Base-by-base conservation (phyloP, 2,888 invertebrate genomes). In the Trileptium ribeirensis region DNA sequence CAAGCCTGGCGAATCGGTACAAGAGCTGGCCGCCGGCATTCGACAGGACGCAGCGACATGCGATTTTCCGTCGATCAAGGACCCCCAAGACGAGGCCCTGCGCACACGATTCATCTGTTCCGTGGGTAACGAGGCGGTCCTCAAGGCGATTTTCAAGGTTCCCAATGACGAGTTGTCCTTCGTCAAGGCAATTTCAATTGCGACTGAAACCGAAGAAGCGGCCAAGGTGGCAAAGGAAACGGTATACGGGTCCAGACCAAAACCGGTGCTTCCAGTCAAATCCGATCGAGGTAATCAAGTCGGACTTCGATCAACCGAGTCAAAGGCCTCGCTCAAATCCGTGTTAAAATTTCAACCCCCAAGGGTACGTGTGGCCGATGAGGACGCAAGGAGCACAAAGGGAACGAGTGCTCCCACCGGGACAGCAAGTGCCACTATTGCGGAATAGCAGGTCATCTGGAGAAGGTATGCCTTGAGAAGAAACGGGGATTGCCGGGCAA, bases 151-250 rank as follows among this genome's bases (percentile, higher is more conserved):
- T 31, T 82, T 84, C 83, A 81, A 84, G 51, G 64, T 83, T 37
- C 84, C 84, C 70, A 84, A 81, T 67, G 82, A 82, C 31, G 83
- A 83, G 29, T 75, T 83, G 67, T 34, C 51, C 36, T 83, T 83
- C 74, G 67, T 79, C 67, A 24, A 39, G 36, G 84, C 80, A 34
- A 67, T 84, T 36, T 29, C 84, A 51, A 67, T 84, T n/a, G 84
- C 84, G 34, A 40, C 79, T 39, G 83, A 84, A 67, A 84, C 84
- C 19, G 84, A 83, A 64, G 83, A 83, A 31, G 84, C 84, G 3
- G 84, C 83, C 2, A 82, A 74, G 51, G 39, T 75, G 39, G 77
- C 77, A 15, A 75, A 75, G 31, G 77, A 75, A 8, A 75, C 36
- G 15, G 37, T 36, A 15, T n/a, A 70, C n/a, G 70, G 70, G 15